Evolutionary conservation across 2,113 vertebrate genomes (phyloP).

Genomic region (Camelus dromedarius): DNA sequence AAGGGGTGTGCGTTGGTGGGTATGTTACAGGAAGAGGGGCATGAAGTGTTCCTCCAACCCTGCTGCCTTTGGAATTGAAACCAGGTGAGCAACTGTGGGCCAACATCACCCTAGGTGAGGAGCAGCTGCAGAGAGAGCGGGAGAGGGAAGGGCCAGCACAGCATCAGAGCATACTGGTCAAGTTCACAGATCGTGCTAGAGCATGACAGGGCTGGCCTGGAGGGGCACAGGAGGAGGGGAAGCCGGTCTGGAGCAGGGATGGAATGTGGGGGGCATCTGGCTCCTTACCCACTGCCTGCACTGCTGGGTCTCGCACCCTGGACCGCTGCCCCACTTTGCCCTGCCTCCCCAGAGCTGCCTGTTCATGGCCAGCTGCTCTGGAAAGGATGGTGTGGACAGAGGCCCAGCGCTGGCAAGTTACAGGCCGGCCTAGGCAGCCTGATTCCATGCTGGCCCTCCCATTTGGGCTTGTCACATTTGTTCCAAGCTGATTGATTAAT

Average conservation of each 20-base stretch:
- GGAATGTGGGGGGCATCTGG: not conserved
- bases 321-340: rapidly evolving
- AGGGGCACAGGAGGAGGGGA: not conserved
- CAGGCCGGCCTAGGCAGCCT: conserved; percentile 88
- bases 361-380: not conserved
- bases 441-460: conserved; percentile 68
- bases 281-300: too few relatives aligned
- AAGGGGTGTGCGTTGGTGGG: not conserved
- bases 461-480: conserved; percentile 85
- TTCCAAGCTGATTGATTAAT: conserved; percentile 93
- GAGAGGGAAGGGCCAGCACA: not conserved
- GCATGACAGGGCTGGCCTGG: not conserved
- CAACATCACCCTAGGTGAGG: not conserved
- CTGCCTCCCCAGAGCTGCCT: not conserved
- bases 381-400: not conserved
- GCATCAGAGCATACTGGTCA: rapidly evolving
- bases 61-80: not conserved
- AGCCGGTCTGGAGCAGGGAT: rapidly evolving
- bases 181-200: not conserved
- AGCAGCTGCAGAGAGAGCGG: not conserved
- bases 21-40: not conserved
- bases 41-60: not conserved
- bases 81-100: not conserved
- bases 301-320: not conserved
- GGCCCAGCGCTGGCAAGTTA: not conserved